These are phyloP conservation scores for Calosoma granatense DNA, from an alignment of 1,140 invertebrate genomes.

Conservation along the genomic window DNA sequence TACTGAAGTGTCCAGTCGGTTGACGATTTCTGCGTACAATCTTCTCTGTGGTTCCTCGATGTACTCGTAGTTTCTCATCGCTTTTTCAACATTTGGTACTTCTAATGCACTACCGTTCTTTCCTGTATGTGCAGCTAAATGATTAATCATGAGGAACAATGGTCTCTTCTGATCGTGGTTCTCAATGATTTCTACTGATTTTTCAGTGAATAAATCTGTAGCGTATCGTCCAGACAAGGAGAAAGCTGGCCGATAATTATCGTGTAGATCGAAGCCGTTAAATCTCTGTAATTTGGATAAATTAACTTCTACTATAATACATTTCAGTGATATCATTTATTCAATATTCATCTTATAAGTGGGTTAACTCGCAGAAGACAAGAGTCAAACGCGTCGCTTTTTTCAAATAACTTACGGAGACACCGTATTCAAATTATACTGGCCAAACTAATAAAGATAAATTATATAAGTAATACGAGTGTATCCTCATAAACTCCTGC, in stretches of 20 bases:
- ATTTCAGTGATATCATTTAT: too few relatives aligned
- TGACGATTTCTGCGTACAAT: slow-evolving; percentile 47
- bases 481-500: too few relatives aligned
- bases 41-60: slow-evolving; percentile 62
- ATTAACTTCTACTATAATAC: too few relatives aligned
- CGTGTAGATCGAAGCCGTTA: slow-evolving; percentile 25
- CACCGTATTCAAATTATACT: too few relatives aligned
- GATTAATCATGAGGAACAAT: slow-evolving; percentile 69
- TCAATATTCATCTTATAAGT: not conserved
- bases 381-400: not conserved
- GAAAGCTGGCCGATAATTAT: slow-evolving; percentile 33
- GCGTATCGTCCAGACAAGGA: slow-evolving; percentile 53
- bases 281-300: slow-evolving; percentile 9
- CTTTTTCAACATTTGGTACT: slow-evolving; percentile 62
- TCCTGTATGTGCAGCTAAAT: slow-evolving; percentile 70
- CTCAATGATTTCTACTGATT: slow-evolving; percentile 58
- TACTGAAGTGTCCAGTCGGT: slow-evolving; percentile 67
- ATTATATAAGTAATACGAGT: too few relatives aligned
- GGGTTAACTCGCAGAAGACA: too few relatives aligned
- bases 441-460: too few relatives aligned
- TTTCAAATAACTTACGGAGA: too few relatives aligned
- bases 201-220: slow-evolving; percentile 65
- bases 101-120: slow-evolving; percentile 46
- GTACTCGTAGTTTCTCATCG: slow-evolving; percentile 61
- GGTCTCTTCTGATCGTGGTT: slow-evolving; percentile 36